Percentiles rank a stretch among this genome's conserved stretches.
These are phyloP conservation scores for Epizoanthus illoricatus DNA, from an alignment of 92 coral and sea anemone species.

Conservation along the genomic window DNA sequence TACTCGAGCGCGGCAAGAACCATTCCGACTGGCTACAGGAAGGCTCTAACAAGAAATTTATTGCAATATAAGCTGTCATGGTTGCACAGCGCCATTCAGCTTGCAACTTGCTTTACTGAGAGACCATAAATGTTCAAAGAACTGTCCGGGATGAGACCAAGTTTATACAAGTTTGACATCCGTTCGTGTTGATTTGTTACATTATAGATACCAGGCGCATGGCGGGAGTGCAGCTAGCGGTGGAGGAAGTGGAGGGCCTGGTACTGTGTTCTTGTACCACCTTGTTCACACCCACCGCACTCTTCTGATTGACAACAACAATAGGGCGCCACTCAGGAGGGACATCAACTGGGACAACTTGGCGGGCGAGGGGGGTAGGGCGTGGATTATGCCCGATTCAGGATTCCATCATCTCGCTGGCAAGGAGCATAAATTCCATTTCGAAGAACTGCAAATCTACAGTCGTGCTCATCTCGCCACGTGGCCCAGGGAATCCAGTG, in stretches of 20 bases:
- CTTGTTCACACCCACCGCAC: slow-evolving; percentile 62
- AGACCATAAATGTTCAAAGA: too few species aligned
- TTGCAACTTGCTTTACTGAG: neutral
- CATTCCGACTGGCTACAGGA: too few species aligned
- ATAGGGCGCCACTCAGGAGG: slow-evolving; percentile 53
- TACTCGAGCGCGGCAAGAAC: too few species aligned
- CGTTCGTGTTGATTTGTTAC: neutral
- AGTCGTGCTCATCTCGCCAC: slow-evolving; percentile 60
- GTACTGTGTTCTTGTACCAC: slow-evolving; percentile 73
- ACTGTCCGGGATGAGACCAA: neutral
- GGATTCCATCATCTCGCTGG: slow-evolving; percentile 66
- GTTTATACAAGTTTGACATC: neutral
- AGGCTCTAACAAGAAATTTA: too few species aligned
- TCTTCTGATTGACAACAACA: slow-evolving; percentile 61
- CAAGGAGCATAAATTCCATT: slow-evolving; percentile 50
- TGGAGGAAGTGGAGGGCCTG: slow-evolving; percentile 65
- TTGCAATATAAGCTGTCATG: too few species aligned
- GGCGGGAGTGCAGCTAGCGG: slow-evolving; percentile 54
- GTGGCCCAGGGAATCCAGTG: slow-evolving; percentile 49
- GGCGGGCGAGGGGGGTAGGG: slow-evolving; percentile 60
- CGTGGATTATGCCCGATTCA: slow-evolving; percentile 79
- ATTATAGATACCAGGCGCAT: slow-evolving; percentile 56
- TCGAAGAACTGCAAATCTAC: slow-evolving; percentile 71
- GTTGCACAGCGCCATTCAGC: neutral
- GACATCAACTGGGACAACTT: slow-evolving; percentile 58